These are phyloP conservation scores for Actinia equina DNA, from an alignment of 64 coral and sea anemone genomes.

Conservation along the genomic window DNA sequence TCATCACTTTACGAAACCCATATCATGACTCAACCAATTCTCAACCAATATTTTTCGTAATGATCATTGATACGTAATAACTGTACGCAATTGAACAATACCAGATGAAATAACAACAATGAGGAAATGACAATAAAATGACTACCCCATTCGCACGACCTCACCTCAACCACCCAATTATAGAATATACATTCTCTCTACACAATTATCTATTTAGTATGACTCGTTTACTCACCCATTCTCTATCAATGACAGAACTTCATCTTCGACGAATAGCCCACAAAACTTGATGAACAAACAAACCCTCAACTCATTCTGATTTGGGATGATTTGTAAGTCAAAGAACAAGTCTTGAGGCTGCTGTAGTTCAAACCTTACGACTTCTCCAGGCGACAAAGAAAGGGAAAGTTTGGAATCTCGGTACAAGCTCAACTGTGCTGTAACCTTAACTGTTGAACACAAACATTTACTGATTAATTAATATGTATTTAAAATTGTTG, in stretches of 20 bases:
- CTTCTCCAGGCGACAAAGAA: neutral
- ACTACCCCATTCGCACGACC: no score
- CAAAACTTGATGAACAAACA: neutral
- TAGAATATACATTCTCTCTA: neutral
- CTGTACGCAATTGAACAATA: no score
- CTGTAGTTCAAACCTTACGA: neutral
- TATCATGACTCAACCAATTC: no score
- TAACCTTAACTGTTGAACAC: neutral
- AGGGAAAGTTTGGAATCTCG: neutral
- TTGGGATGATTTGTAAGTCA: neutral
- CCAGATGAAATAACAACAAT: no score
- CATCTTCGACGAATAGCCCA: neutral
- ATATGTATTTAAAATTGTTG: no score
- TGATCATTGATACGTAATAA: no score
- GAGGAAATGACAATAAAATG: no score
- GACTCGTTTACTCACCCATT: conserved; percentile 11
- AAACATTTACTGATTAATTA: neutral
- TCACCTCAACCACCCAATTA: no score
- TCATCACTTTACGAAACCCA: no score
- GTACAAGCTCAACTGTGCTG: neutral
- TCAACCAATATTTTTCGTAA: no score
- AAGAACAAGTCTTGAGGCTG: neutral
- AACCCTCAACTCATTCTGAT: neutral
- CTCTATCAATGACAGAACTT: neutral
- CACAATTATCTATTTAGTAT: neutral